Base-by-base conservation (phyloP, 2,797 vertebrate genomes). In the Danio aesculapii region DNA sequence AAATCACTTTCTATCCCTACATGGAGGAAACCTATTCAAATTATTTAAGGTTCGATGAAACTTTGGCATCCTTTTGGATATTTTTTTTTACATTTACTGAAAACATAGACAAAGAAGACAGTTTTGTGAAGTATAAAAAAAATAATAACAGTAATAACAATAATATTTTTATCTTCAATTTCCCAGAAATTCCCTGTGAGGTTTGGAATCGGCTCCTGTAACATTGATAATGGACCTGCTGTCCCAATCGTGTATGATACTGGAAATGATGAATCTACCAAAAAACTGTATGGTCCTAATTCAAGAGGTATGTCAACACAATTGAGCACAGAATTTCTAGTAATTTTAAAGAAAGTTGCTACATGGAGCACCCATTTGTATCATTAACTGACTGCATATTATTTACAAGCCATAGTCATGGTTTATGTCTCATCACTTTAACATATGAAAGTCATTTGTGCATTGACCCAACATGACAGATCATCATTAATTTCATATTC, bases 171-270 rank as follows among this genome's bases (percentile, higher is more conserved):
- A 5, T 43, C 16, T 13, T 30, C 5, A 19, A 8, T 63, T 50
- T 52, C 0, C 4, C 21, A 84, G 75, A 55, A 3, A 50, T 72
- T 66, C 21, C 77, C 84, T 21, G 77, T 83, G 52, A 82, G 47
- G 46, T 64, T 71, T 58, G 67, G 66, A 3, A 19, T 17, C 6
- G 81, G 72, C 2, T 1, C 49, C 1, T 76, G 76, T 17, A n/a
- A 8, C 17, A 2, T 7, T 44, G 14, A 66, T 55, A 77, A 47
- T 49, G 81, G 84, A 52, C 77, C 70, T 16, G 13, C 21, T 16
- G 21, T 81, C 55, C 75, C 75, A 13, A 43, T 83, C 0, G 44
- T 69, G 19, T 86, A 83, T 52, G 81, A 86, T 47, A 19, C 21
- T 5, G 78, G 81, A 39, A 39, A 80, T 55, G 6, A 4, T 0